Conservation (phyloP, 2,888 invertebrate species). For the Hydroisotoma schaefferi region DNA sequence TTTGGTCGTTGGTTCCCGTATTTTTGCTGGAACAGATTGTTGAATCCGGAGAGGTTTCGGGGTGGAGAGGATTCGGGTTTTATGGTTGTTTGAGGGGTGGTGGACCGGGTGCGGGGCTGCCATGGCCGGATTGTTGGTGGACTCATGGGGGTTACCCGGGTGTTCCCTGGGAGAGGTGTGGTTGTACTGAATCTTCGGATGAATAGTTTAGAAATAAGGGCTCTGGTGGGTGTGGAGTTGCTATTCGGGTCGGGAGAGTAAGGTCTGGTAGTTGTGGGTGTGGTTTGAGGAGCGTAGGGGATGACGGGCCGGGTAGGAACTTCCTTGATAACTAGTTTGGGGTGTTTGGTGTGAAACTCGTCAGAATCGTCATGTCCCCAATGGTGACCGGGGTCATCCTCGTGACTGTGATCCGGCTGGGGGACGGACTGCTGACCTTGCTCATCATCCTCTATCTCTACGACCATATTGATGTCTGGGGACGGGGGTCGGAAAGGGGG, state of each 20-base stretch:
- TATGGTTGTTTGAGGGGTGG: slow-evolving; percentile 4
- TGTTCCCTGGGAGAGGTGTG: slow-evolving; percentile 18
- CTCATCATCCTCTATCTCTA: slow-evolving; percentile 1
- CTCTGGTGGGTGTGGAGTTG: slow-evolving; percentile 24
- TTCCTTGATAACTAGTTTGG: slow-evolving; percentile 44
- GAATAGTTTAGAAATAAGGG: slow-evolving; percentile 41
- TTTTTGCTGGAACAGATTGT: slow-evolving; percentile 30
- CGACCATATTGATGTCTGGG: slow-evolving; percentile 1
- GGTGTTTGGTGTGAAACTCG: slow-evolving; percentile 1
- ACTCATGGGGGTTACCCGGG: neutral
- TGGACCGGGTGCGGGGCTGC: slow-evolving; percentile 16
- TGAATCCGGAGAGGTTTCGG: slow-evolving; percentile 27
- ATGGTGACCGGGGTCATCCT: neutral
- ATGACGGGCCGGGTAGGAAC: slow-evolving; percentile 32
- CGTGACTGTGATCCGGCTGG: neutral
- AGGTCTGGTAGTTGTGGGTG: slow-evolving; percentile 21
- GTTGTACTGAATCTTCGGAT: slow-evolving; percentile 40
- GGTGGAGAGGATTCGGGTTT: slow-evolving; percentile 12
- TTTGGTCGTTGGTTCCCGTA: slow-evolving; percentile 3
- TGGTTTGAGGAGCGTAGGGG: slow-evolving; percentile 30
- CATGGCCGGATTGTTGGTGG: slow-evolving; percentile 18
- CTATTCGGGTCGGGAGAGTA: neutral
- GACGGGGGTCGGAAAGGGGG: neutral
- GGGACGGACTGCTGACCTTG: neutral
- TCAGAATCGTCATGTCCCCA: neutral